Evolutionary conservation across 2,888 invertebrate species (phyloP), one percentile per base, ranked within the genome.

Genomic region (Sussaba pulchella): DNA sequence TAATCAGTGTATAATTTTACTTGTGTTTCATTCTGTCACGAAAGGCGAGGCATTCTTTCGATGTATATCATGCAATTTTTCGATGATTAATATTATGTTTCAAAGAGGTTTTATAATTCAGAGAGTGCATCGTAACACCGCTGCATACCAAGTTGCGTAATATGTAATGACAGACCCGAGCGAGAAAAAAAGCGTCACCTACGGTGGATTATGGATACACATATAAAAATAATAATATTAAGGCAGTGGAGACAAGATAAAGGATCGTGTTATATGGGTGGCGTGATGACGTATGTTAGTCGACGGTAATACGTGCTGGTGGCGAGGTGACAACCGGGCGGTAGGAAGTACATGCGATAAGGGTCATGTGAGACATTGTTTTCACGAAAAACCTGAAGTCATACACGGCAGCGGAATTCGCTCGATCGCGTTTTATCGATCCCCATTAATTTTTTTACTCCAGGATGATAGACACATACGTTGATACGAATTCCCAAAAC

Each of bases 281-380:
- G 79, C 72, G 79, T 50, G 72, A 80, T 80, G 76, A 77, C 80
- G 76, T 80, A 77, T 73, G 70, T 80, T 77, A 61, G 81, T 77
- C 43, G 76, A 81, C 66, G 63, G 67, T 75, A 74, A 75, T 71
- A 78, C 72, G 64, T 64, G 74, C 41, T 12, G 24, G 52, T 36
- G 54, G 21, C 74, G 71, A 74, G 70, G 70, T 77, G 81, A 73
- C 76, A 81, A 64, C 76, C 54, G 63, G 47, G 59, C 36, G 59
- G 75, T 52, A 26, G 26, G 41, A 50, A 17, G 50, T 57, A 54
- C 31, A 19, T n/a, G 14, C 14, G 59, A 14, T 14, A 54, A 14
- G 54, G 54, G 31, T n/a, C n/a, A 54, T 54, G 26, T 24, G 43
- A 43, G 52, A 9, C 24, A 52, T 26, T 4, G 1, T 52, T 52